A percentile compares a stretch with the other conserved stretches of the same genome.
These are phyloP conservation scores for Lasioglossum pauxillum DNA, from an alignment of 2,888 invertebrate genomes.

Conservation along the genomic window DNA sequence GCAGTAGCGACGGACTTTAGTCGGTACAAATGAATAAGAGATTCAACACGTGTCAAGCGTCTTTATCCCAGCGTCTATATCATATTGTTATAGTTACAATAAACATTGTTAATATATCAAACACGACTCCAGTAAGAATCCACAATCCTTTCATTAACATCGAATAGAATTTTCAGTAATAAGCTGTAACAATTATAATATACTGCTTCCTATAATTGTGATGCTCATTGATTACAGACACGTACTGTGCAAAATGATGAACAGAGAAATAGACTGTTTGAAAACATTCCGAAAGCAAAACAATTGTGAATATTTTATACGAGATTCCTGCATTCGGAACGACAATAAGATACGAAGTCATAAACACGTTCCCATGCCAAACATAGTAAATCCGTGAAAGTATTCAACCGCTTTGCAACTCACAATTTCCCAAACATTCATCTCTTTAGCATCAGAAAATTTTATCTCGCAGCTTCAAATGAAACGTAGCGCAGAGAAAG, in stretches of 20 bases:
- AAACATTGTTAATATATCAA: too few species aligned
- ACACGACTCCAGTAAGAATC: too few species aligned
- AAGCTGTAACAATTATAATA: background rate
- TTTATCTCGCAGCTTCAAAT: slow-evolving; percentile 10
- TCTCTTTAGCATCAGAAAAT: background rate
- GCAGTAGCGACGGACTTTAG: too few species aligned
- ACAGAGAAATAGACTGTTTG: background rate
- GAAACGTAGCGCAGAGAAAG: background rate
- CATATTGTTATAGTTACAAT: too few species aligned
- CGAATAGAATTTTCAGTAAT: background rate
- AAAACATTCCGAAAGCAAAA: background rate
- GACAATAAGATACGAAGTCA: background rate
- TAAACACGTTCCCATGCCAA: background rate
- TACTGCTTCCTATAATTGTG: background rate
- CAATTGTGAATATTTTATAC: background rate
- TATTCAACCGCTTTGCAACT: background rate
- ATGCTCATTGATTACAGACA: background rate
- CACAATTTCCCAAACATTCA: background rate
- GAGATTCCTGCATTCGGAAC: background rate
- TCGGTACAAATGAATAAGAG: too few species aligned
- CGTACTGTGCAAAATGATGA: too few species aligned
- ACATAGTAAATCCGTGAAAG: background rate
- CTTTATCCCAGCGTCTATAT: too few species aligned
- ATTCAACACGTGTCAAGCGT: too few species aligned
- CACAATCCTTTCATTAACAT: too few species aligned